Base-by-base conservation (phyloP, 2,888 invertebrate genomes). In the Ochlodes sylvanus region DNA sequence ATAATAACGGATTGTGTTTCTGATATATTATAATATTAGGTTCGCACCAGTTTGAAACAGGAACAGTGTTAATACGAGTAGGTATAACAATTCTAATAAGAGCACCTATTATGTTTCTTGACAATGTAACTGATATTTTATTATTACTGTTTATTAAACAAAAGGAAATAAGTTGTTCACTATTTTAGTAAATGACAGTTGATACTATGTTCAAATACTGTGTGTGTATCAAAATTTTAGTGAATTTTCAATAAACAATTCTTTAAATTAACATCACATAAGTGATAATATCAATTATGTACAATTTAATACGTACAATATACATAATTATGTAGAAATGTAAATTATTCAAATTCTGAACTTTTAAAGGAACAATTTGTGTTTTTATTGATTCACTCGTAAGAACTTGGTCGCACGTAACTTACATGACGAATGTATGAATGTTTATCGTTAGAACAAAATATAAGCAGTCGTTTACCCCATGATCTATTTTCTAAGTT, bases 401-500 rank as follows among this genome's bases (percentile, higher is more conserved):
- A 27, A n/a, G 27, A 2, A 27, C 5, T 27, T 5, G 27, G 27
- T 27, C 27, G 27, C 27, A 27, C 27, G 27, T 2, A 4, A 27
- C 27, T 5, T 27, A 27, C 27, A 27, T 27, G 27, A 27, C 27
- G 27, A 9, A 34, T 4, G 10, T 63, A 12, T 69, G 7, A 38
- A 34, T 70, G 63, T 68, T 69, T 65, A 71, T 69, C 64, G 41
- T 70, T 62, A 71, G 70, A 69, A 68, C 69, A 61, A 72, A 69
- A 68, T 38, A 68, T 69, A 72, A 64, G 66, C 68, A 66, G 73
- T 77, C 75, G 63, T 78, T 77, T 78, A 80, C 77, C 76, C 70
- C 77, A 69, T 83, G 83, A 77, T 80, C 83, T 75, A 79, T 78
- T 81, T 83, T 79, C 72, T 71, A 70, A 75, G 75, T 80, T 81